These are phyloP conservation scores for Acanthoscelides obtectus DNA, from an alignment of 2,888 invertebrate genomes.

Conservation along the genomic window DNA sequence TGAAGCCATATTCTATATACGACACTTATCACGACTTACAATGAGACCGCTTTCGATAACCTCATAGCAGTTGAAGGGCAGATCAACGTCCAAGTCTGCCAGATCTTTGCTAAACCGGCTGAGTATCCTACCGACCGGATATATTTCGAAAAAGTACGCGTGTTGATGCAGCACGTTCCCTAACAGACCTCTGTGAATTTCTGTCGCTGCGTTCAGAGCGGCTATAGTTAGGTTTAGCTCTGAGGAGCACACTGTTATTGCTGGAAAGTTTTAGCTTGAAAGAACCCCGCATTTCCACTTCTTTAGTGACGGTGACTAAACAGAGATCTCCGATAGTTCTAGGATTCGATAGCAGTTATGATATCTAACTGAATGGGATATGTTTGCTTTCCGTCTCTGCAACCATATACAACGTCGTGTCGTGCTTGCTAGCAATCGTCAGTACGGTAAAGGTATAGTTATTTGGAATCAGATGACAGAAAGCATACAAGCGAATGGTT, in stretches of 20 bases:
- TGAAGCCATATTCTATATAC: background rate
- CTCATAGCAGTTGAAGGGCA: slow-evolving; percentile 51
- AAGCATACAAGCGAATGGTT: too few relatives aligned
- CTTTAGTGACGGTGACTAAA: too few relatives aligned
- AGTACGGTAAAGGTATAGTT: too few relatives aligned
- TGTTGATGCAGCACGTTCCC: slow-evolving; percentile 57
- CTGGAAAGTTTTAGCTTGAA: slow-evolving; percentile 38
- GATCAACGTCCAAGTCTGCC: slow-evolving; percentile 59
- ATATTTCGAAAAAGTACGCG: slow-evolving; percentile 66
- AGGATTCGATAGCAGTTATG: too few relatives aligned
- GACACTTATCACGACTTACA: slow-evolving; percentile 34
- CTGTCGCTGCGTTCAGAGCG: slow-evolving; percentile 55
- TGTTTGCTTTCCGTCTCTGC: too few relatives aligned
- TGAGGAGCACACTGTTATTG: slow-evolving; percentile 50
- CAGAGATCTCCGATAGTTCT: too few relatives aligned
- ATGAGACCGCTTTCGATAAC: slow-evolving; percentile 45
- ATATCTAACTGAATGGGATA: too few relatives aligned
- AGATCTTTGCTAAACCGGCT: slow-evolving; percentile 67
- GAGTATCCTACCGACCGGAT: slow-evolving; percentile 64
- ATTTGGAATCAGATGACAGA: too few relatives aligned
- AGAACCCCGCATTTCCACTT: too few relatives aligned
- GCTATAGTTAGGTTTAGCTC: slow-evolving; percentile 56
- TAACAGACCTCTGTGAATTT: slow-evolving; percentile 57
- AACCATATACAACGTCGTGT: too few relatives aligned
- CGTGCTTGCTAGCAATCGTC: too few relatives aligned